Evolutionary conservation across 2,113 vertebrate genomes (phyloP).

Genomic region (Prolemur simus): DNA sequence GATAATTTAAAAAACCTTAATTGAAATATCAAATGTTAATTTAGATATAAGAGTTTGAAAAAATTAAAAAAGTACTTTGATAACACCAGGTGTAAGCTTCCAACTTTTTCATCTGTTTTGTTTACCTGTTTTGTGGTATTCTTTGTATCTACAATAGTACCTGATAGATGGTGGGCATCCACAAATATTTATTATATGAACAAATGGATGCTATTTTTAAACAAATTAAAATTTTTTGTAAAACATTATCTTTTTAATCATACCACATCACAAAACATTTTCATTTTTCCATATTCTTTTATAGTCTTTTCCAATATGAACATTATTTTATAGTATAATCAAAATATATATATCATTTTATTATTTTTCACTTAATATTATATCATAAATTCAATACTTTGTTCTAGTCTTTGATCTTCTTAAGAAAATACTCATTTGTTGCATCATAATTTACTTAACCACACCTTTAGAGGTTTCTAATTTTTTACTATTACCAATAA

Average conservation of each 20-base stretch:
- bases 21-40: not conserved
- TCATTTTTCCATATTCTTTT: not conserved
- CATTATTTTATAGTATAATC: not conserved
- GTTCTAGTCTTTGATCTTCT: not conserved
- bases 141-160: not conserved
- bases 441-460: not conserved
- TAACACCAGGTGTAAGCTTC: not conserved
- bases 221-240: not conserved
- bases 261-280: not conserved
- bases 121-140: not conserved
- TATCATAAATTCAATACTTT: not conserved
- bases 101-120: not conserved
- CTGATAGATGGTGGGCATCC: not conserved
- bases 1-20: not conserved
- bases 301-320: not conserved
- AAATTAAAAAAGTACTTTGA: not conserved
- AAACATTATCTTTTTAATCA: not conserved
- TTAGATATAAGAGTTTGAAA: not conserved
- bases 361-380: slow-evolving; percentile 21
- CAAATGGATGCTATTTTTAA: not conserved
- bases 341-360: not conserved
- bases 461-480: not conserved
- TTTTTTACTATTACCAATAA: not conserved
- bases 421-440: not conserved
- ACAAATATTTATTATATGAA: not conserved